phyloP scores from a whole-genome alignment of 2,888 invertebrate genomes.

The Oligia fasciuncula region DNA sequence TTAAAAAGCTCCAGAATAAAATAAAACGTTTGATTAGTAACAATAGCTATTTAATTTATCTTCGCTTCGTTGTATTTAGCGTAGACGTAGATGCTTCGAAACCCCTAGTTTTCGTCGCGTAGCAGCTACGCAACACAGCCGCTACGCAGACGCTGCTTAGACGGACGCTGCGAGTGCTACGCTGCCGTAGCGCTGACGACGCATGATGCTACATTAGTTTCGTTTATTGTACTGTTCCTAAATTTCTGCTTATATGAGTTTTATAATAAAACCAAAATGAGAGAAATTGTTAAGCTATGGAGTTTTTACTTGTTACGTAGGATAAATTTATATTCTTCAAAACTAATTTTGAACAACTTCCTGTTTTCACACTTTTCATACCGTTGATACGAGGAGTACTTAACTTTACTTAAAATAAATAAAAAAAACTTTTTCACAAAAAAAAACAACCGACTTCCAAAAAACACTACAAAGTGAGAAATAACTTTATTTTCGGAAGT shows the following conservation, averaged over 20 bases:
- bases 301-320: neutral
- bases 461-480: too few species aligned
- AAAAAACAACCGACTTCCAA: too few species aligned
- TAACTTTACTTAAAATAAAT: too few species aligned
- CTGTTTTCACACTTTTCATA: neutral
- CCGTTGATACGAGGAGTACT: neutral
- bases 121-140: slow-evolving; percentile 5
- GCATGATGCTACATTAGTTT: neutral
- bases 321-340: neutral
- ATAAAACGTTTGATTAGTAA: neutral
- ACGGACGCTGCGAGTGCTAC: slow-evolving; percentile 5
- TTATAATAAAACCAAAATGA: neutral
- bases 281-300: neutral
- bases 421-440: too few species aligned
- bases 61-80: neutral
- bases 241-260: too few species aligned
- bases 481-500: too few species aligned
- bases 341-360: neutral
- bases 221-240: neutral
- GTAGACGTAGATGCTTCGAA: neutral
- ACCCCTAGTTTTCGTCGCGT: slow-evolving; percentile 2
- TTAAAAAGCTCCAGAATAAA: neutral
- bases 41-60: neutral
- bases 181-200: neutral
- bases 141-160: slow-evolving; percentile 13